These are phyloP conservation scores for Volucella bombylans DNA, from an alignment of 2,888 invertebrate genomes.

Conservation along the genomic window DNA sequence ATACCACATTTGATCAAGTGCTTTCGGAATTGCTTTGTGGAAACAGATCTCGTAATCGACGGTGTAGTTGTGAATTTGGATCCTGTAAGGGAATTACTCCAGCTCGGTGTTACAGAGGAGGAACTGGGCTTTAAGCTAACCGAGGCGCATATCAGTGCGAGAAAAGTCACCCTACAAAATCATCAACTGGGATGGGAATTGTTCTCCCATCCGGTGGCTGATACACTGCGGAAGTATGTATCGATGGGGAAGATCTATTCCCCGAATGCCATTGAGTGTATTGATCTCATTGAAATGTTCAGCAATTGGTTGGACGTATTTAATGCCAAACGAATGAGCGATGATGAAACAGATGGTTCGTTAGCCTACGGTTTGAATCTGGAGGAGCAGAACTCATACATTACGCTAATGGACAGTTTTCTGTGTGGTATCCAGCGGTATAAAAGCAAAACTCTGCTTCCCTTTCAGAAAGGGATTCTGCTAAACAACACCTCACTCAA, in stretches of 20 bases:
- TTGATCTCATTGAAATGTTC: slow-evolving; percentile 41
- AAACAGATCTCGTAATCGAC: slow-evolving; percentile 4
- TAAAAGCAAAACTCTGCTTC: not conserved
- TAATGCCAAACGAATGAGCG: slow-evolving; percentile 14
- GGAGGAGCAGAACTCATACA: slow-evolving; percentile 15
- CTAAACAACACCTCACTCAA: slow-evolving; percentile 34
- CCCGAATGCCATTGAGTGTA: slow-evolving; percentile 34
- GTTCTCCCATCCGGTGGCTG: slow-evolving; percentile 7
- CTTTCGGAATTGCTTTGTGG: slow-evolving; percentile 33
- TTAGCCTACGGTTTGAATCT: slow-evolving; percentile 24
- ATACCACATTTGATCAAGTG: slow-evolving; percentile 28
- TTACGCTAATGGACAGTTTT: slow-evolving; percentile 18
- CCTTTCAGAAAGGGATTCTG: slow-evolving; percentile 28
- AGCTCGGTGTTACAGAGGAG: slow-evolving; percentile 1
- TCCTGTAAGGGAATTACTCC: slow-evolving; percentile 27
- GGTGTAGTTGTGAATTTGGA: not conserved
- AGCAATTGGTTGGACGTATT: slow-evolving; percentile 39
- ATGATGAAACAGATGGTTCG: not conserved
- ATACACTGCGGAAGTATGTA: slow-evolving; percentile 16
- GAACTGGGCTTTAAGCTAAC: slow-evolving; percentile 17
- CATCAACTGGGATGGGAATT: slow-evolving; percentile 21
- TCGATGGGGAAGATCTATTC: slow-evolving; percentile 28
- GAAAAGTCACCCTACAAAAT: slow-evolving; percentile 19
- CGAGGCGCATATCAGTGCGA: slow-evolving; percentile 22
- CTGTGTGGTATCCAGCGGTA: not conserved